Conservation (phyloP, 2,113 vertebrate species). For the Perca schrenkii region DNA sequence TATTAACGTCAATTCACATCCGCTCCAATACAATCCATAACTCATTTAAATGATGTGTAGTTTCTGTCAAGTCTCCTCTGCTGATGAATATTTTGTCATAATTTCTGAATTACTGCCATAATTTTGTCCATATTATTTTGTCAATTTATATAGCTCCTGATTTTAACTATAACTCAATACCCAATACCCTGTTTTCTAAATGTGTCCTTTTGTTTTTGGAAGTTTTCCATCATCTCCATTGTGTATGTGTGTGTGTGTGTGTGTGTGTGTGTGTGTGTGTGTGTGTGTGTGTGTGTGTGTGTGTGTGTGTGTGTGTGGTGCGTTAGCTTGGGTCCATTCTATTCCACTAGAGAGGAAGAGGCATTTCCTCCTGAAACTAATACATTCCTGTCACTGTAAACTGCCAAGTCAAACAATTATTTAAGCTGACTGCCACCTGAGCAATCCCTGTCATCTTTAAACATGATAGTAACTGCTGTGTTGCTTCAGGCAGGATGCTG, state of each 20-base stretch:
- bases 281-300: slow-evolving; percentile 28
- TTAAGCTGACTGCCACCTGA: slow-evolving; percentile 68
- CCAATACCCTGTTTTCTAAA: slow-evolving; percentile 37
- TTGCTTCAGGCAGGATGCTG: slow-evolving; percentile 41
- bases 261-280: slow-evolving; percentile 33
- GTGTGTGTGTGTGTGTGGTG: slow-evolving; percentile 24
- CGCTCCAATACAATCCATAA: slow-evolving; percentile 15
- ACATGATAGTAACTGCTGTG: slow-evolving; percentile 59
- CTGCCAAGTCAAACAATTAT: slow-evolving; percentile 63
- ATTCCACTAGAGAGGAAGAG: slow-evolving; percentile 44
- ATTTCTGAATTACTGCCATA: slow-evolving; percentile 12
- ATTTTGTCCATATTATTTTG: slow-evolving; percentile 20
- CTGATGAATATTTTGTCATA: slow-evolving; percentile 22
- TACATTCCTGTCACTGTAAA: slow-evolving; percentile 67
- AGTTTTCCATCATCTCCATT: slow-evolving; percentile 67
- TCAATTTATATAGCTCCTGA: slow-evolving; percentile 1
- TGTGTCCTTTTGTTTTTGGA: slow-evolving; percentile 63
- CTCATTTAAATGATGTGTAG: slow-evolving; percentile 23
- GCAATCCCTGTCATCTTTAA: slow-evolving; percentile 70
- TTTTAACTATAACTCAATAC: slow-evolving; percentile 17
- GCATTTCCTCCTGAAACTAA: slow-evolving; percentile 46
- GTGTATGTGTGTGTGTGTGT: slow-evolving; percentile 39
- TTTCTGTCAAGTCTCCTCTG: slow-evolving; percentile 4
- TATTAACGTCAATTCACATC: slow-evolving; percentile 14
- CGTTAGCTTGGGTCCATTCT: slow-evolving; percentile 51